Base-by-base conservation (phyloP, 2,797 vertebrate species). In the Eutrigla gurnardus region DNA sequence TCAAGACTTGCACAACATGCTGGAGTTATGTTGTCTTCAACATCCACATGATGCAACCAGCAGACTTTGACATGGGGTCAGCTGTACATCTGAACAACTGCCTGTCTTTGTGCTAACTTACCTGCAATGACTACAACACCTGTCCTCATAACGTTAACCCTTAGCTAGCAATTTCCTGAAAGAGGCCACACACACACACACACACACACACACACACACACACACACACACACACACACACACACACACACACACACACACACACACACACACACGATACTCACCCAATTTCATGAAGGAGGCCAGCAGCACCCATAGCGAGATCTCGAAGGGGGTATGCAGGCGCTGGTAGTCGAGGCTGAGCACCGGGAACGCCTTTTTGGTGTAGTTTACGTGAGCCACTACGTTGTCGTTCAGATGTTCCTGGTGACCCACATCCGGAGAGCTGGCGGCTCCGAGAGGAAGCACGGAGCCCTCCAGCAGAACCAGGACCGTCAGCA, bases 201-300 rank as follows among this genome's bases (percentile, higher is more conserved):
- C 42, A 12, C 42, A 4, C 10, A 4, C 42, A 12, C 42, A 4
- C 40, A 5, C 40, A 5, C 40, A 5, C 4, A 43, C 42, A 92
- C 10, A 4, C 42, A 12, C 42, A 4, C 10, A 4, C 42, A 12
- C 42, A 4, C 40, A 5, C 40, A 5, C 40, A 5, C 4, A 43
- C 42, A 92, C 2, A 25, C 2, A 4, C 42, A 4, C 42, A 4
- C 42, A 12, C 42, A 12, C 10, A 4, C 42, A 12, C 42, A 4
- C 10, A 4, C 42, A 12, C 42, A 4, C 40, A 5, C 40, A 5
- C 40, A 5, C 4, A 43, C 42, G n/a, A n/a, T n/a, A 92, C 95
- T 94, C 91, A 99, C 97, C 98, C 82, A 99, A 92, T 84, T 99
- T 99, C 97, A 99, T 99, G 32, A 99, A 84, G 37, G 97, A 99